Evolutionary conservation across 2,888 invertebrate species (phyloP).

Genomic region (Timandra comae): DNA sequence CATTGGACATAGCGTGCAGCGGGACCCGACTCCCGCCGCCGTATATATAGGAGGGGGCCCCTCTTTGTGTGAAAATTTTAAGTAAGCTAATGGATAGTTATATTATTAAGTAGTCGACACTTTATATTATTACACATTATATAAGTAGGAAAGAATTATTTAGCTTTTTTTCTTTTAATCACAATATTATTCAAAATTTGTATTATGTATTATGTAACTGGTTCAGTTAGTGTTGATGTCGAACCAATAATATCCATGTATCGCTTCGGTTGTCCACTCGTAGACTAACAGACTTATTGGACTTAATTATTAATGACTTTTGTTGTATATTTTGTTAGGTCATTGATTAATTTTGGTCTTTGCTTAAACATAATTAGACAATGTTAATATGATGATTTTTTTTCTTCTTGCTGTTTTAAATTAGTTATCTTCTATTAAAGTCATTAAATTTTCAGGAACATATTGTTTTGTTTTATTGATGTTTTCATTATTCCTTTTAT

Average conservation of each 20-base stretch:
- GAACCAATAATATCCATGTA: conserved; percentile 50
- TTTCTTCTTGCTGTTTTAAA: conserved; percentile 76
- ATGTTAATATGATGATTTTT: conserved; percentile 72
- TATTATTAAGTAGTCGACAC: conserved; percentile 75
- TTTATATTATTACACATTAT: conserved; percentile 76
- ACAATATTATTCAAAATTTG: conserved; percentile 75
- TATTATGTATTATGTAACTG: conserved; percentile 72
- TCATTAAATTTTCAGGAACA: conserved; percentile 76
- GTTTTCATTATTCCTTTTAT: conserved; percentile 5
- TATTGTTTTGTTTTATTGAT: conserved; percentile 44
- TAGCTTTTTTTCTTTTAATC: conserved; percentile 75
- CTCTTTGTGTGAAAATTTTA: conserved; percentile 72
- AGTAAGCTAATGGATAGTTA: conserved; percentile 71
- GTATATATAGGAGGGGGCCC: conserved; percentile 20
- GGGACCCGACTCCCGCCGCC: conserved; percentile 28
- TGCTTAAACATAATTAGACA: conserved; percentile 67
- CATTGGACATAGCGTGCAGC: conserved; percentile 60
- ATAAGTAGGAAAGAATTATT: conserved; percentile 76
- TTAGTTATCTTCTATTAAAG: conserved; percentile 77
- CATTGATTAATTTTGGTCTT: conserved; percentile 76
- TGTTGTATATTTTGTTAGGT: conserved; percentile 78
- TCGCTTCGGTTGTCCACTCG: conserved; percentile 29
- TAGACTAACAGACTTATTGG: conserved; percentile 66
- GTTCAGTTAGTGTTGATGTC: conserved; percentile 66
- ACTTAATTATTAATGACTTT: conserved; percentile 76